Evolutionary conservation across 2,797 vertebrate species (phyloP), one percentile per base, ranked within the genome.

Genomic region (Clamator glandarius): DNA sequence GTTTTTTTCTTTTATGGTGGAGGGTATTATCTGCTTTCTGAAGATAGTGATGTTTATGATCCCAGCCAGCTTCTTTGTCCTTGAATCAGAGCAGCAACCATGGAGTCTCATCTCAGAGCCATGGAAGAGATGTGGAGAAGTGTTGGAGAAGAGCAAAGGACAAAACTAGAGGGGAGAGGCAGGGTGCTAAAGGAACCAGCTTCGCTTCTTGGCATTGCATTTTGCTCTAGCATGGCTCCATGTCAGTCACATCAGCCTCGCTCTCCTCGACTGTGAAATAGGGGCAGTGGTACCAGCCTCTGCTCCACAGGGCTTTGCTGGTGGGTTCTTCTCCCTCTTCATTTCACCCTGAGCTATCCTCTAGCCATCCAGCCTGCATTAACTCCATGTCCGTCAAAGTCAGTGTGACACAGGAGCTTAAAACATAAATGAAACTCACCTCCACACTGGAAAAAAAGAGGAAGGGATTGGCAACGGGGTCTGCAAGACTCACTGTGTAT

Each of bases 1-100:
- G 42, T 85, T 89, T 36, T 57, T 63, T 81, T 87, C 61, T 72
- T 59, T 72, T 61, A n/a, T 80, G 78, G 70, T 28, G 46, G 80
- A 91, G 59, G 87, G 48, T 14, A 2, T 78, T 69, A 69, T 44
- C 72, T 92, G 59, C 57, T 92, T 87, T 79, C 33, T 9, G 21
- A 87, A 33, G 39, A 84, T 87, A 16, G 62, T 35, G 54, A 59
- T 50, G 44, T 51, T 62, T 59, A 50, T 66, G 82, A 67, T 76
- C 42, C 63, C 64, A 51, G 50, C 77, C 57, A 79, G 39, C 61
- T 25, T 80, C n/a, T 42, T 77, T 76, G 64, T 54, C 62, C 44
- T 67, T 68, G 54, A 36, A 23, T 67, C 70, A 75, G 74, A 55
- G 35, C 0, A 0, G 44, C 74, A 73, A 69, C 31, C 33, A 9